Evolutionary conservation across 1,140 invertebrate genomes (phyloP).

Genomic region (Melipona quadrifasciata): DNA sequence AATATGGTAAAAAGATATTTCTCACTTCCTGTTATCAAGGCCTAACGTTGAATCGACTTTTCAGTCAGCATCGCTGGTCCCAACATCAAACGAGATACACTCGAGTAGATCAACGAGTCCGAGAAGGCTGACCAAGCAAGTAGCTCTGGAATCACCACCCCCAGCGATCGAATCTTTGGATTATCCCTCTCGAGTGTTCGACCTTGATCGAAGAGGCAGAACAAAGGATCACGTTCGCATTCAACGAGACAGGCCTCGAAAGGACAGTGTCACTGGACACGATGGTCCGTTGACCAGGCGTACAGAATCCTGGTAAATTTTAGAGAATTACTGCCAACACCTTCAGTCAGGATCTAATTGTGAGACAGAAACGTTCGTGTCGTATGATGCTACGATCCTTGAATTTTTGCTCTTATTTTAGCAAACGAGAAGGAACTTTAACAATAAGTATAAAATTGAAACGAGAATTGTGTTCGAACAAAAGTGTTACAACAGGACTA

Average conservation of each 20-base stretch:
- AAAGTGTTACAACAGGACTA: no score
- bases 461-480: no score
- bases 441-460: no score
- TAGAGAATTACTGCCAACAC: neutral
- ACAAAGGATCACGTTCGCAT: slow-evolving; percentile 70
- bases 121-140: slow-evolving; percentile 77
- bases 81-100: slow-evolving; percentile 69
- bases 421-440: no score
- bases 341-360: neutral
- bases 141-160: slow-evolving; percentile 77
- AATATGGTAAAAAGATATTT: slow-evolving; percentile 61
- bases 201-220: slow-evolving; percentile 71
- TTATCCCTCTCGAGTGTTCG: slow-evolving; percentile 69
- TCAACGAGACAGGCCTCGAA: slow-evolving; percentile 71
- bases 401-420: no score
- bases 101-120: slow-evolving; percentile 76
- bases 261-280: slow-evolving; percentile 54
- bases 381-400: no score
- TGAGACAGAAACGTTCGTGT: no score
- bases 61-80: slow-evolving; percentile 65
- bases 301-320: slow-evolving; percentile 73
- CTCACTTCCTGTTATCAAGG: no score
- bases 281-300: slow-evolving; percentile 67
- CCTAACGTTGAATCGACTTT: neutral
- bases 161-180: slow-evolving; percentile 71